Base-by-base conservation (phyloP, 2,113 vertebrate genomes). In the Callithrix jacchus region DNA sequence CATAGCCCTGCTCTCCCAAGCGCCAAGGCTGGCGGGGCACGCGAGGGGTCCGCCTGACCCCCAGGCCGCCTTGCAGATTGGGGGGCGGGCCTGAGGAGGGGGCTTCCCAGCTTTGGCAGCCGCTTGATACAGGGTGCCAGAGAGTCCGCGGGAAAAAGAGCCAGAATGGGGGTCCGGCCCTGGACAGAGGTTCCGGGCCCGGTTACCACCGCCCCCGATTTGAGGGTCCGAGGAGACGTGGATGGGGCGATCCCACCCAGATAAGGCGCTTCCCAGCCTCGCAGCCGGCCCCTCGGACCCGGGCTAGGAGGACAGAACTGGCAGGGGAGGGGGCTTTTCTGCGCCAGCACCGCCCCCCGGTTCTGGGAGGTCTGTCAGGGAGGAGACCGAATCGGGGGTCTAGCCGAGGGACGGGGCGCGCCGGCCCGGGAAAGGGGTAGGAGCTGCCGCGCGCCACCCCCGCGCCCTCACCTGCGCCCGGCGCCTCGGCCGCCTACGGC, bases 381-480 rank as follows among this genome's bases (percentile, higher is more conserved):
- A 79, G 81, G 23, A 88, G 88, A 80, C 54, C 47, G 32, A 88
- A 68, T 66, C 23, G 23, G 47, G 96, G 87, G n/a, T 92, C 96
- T n/a, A 18, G 79, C 56, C 4, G 27, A 82, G 85, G 94, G 83
- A 66, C 79, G 0, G 11, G n/a, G 84, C 20, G 80, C 66, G 35
- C 87, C 56, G 18, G 89, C 49, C 58, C 18, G 2, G 47, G 49
- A 71, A 91, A 42, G 32, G 93, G 91, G 82, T 86, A 93, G 8
- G 45, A 32, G 79, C 95, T 79, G 37, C 82, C n/a, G 91, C 90
- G 89, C 94, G 77, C 97, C 97, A 95, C 97, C 97, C 97, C 95
- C 96, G 96, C 97, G 84, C 92, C 74, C 97, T 98, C 97, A 98
- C 97, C 97, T 97, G 97, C 80, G 90, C 92, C 66, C 10, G 84